A percentile compares a stretch with the other conserved stretches of the same genome.
phyloP scores from a whole-genome alignment of 92 coral and sea anemone genomes.

The Ricordea florida region DNA sequence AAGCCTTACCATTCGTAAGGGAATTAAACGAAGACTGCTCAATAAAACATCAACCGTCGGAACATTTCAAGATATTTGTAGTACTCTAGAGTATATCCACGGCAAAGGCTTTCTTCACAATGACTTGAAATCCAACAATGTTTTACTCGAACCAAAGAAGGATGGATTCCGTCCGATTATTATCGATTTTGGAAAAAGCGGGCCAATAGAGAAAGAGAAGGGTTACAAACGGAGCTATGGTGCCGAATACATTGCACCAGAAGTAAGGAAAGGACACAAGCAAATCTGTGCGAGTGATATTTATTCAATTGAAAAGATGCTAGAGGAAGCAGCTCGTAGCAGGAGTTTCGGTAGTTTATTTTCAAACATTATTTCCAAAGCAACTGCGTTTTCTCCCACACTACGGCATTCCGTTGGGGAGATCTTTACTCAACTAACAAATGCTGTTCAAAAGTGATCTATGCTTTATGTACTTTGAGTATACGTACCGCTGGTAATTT shows the following conservation, averaged over 20 bases:
- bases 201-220: constrained; percentile 17
- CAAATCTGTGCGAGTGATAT: constrained; percentile 40
- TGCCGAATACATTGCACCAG: constrained; percentile 57
- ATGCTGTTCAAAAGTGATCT: not conserved
- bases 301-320: constrained; percentile 43
- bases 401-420: constrained; percentile 1
- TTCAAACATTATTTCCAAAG: not conserved
- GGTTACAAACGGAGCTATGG: not conserved
- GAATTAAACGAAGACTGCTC: constrained; percentile 15
- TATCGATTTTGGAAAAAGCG: constrained; percentile 58
- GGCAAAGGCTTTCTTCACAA: constrained; percentile 37
- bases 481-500: not conserved
- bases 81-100: constrained; percentile 25
- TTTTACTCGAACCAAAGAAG: constrained; percentile 10
- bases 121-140: constrained; percentile 60
- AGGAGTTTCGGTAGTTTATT: constrained; percentile 19
- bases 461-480: not conserved
- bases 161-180: constrained; percentile 24
- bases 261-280: constrained; percentile 24
- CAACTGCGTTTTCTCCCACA: not conserved
- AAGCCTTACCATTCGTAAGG: constrained; percentile 44
- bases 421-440: not conserved
- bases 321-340: constrained; percentile 24
- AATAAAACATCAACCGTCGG: not conserved
- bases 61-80: constrained; percentile 20